Percentiles rank a stretch among this genome's conserved stretches.
Evolutionary conservation across 1,140 invertebrate species (phyloP).

Genomic region (Drosophila takahashii): DNA sequence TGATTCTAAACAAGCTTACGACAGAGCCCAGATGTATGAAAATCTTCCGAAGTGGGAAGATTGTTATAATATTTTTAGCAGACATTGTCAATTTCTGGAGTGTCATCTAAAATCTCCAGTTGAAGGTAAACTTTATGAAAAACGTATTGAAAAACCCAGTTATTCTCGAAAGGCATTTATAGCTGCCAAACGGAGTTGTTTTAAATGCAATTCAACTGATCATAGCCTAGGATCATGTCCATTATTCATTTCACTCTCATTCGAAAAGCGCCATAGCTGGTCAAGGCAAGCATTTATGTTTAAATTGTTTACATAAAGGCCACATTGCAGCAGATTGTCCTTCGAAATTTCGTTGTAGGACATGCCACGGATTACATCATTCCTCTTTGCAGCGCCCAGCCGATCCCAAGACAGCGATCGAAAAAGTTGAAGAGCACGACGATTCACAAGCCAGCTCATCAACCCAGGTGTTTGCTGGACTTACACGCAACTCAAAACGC

Average conservation of each 20-base stretch:
- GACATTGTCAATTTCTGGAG: no score
- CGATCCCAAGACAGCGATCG: neutral
- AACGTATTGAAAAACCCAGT: neutral
- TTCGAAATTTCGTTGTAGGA: slow-evolving; percentile 1
- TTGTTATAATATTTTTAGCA: no score
- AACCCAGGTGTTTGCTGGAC: neutral
- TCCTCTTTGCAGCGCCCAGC: neutral
- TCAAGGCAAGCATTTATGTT: no score
- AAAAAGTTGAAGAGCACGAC: neutral
- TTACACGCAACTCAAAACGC: slow-evolving; percentile 1
- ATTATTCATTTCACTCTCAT: slow-evolving; percentile 1
- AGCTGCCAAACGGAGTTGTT: slow-evolving; percentile 2
- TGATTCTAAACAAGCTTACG: no score
- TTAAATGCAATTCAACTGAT: neutral
- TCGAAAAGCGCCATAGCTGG: neutral
- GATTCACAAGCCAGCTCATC: neutral
- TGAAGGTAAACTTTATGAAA: no score
- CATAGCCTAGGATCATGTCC: neutral
- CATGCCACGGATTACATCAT: slow-evolving; percentile 4
- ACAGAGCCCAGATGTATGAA: no score
- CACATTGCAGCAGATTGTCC: slow-evolving; percentile 4
- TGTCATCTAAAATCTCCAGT: no score
- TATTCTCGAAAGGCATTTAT: neutral
- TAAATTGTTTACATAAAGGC: slow-evolving; percentile 3
- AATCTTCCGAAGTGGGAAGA: no score